Conservation (phyloP, 2,113 vertebrate genomes). For the Anguilla japonica region DNA sequence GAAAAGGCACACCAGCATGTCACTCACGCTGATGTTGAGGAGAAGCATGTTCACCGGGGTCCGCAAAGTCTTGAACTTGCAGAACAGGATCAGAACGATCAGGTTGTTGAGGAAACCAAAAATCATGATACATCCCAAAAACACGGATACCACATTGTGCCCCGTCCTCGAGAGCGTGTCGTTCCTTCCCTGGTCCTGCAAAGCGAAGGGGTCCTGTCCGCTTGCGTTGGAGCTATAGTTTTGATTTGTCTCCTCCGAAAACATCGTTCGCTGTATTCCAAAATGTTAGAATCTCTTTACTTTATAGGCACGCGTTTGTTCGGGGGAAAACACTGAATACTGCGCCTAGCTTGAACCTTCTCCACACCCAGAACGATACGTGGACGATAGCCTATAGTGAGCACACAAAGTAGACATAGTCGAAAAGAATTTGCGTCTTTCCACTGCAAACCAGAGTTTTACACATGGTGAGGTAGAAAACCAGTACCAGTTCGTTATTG, state of each 20-base stretch:
- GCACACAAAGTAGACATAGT: not conserved
- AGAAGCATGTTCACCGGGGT: slow-evolving; percentile 87
- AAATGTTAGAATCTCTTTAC: slow-evolving; percentile 22
- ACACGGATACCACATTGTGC: slow-evolving; percentile 77
- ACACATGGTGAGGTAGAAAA: not conserved
- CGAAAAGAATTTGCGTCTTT: not conserved
- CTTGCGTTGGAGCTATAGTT: slow-evolving; percentile 39
- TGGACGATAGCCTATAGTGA: not conserved
- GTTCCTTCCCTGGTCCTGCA: slow-evolving; percentile 42
- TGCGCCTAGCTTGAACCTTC: not conserved
- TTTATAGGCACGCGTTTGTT: not conserved
- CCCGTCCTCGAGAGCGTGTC: slow-evolving; percentile 69
- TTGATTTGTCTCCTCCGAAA: slow-evolving; percentile 55
- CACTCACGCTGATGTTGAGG: slow-evolving; percentile 86
- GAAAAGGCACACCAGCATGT: slow-evolving; percentile 85
- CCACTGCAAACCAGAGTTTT: not conserved
- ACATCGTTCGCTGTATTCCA: slow-evolving; percentile 62
- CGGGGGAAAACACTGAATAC: not conserved
- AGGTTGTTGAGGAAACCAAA: slow-evolving; percentile 87
- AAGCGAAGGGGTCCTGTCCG: not conserved
- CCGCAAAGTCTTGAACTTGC: slow-evolving; percentile 82
- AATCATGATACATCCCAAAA: slow-evolving; percentile 81
- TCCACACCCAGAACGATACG: not conserved
- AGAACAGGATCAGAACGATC: slow-evolving; percentile 81
- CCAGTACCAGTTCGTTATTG: not conserved